Conservation (phyloP, 2,888 invertebrate genomes). For the Blomia tropicalis region DNA sequence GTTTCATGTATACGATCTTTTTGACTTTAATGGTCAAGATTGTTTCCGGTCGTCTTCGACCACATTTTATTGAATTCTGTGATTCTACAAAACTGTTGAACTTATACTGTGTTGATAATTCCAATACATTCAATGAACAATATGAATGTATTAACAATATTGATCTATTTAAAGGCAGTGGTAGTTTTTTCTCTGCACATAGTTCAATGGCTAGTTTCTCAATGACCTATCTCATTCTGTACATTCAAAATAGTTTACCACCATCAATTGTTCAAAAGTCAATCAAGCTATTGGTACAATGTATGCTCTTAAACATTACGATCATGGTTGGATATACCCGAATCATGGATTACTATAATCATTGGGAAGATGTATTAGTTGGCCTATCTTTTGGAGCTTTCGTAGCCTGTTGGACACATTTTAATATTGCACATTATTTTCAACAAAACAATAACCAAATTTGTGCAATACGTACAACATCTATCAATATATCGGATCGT, state of each 20-base stretch:
- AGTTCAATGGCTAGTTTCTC: neutral
- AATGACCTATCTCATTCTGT: neutral
- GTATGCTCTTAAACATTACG: neutral
- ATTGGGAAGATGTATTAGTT: neutral
- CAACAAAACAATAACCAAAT: neutral
- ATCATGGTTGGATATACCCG: neutral
- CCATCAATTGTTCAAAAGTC: too few species aligned
- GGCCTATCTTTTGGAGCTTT: neutral
- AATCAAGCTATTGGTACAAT: neutral
- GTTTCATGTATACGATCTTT: neutral
- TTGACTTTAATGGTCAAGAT: neutral
- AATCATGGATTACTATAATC: neutral
- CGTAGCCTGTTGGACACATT: neutral
- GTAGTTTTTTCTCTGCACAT: neutral
- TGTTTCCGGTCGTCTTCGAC: neutral
- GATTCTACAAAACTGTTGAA: too few species aligned
- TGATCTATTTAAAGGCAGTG: neutral
- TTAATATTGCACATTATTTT: neutral
- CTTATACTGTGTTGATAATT: neutral
- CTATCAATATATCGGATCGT: too few species aligned
- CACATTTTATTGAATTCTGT: constrained; percentile 6
- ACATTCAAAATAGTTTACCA: neutral
- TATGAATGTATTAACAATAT: constrained; percentile 2
- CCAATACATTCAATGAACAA: neutral
- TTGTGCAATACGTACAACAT: too few species aligned